These are phyloP conservation scores for Camponotus fellah DNA, from an alignment of 2,888 invertebrate genomes.

Conservation along the genomic window DNA sequence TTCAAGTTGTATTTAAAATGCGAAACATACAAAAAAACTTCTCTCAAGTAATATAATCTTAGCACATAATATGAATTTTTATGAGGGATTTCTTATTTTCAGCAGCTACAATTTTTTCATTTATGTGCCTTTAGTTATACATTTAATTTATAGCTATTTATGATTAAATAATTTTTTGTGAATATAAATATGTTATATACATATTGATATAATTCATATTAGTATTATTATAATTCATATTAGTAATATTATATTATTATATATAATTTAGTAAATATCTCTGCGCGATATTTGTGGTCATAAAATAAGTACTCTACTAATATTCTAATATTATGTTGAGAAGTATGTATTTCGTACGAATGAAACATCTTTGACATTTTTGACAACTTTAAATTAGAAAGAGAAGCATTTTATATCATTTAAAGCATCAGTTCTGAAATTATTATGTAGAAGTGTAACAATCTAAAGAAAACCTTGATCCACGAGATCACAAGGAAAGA, in stretches of 20 bases:
- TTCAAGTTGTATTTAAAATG: background rate
- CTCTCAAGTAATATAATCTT: background rate
- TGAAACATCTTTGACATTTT: background rate
- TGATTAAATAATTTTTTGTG: background rate
- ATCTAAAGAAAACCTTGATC: slow-evolving; percentile 35
- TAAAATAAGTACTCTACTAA: background rate
- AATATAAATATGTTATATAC: background rate
- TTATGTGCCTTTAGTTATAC: background rate
- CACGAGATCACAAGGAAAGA: slow-evolving; percentile 30
- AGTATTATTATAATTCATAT: background rate
- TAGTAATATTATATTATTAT: background rate
- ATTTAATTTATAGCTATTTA: background rate
- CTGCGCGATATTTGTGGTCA: background rate
- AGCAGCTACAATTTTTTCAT: background rate
- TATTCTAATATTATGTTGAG: background rate
- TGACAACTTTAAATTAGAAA: background rate
- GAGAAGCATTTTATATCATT: background rate
- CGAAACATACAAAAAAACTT: background rate
- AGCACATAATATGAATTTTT: background rate
- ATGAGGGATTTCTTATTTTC: background rate
- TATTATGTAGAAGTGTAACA: background rate
- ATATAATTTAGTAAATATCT: background rate
- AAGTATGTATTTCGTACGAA: background rate
- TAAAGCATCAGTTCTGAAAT: background rate
- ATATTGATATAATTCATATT: background rate